phyloP scores from a whole-genome alignment of 1,140 invertebrate species.

The Centruroides vittatus region DNA sequence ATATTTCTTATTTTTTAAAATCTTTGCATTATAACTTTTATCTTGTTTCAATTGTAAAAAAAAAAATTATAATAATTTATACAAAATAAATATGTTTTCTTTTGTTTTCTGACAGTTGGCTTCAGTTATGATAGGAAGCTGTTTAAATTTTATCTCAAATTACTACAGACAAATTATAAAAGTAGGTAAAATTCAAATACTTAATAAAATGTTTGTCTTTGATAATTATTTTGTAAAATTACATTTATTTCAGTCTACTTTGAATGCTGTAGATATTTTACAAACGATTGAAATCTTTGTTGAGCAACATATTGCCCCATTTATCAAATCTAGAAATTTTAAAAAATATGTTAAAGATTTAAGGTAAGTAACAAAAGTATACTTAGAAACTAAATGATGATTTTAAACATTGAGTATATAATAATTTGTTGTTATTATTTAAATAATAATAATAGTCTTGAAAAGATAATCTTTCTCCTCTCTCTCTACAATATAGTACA shows the following conservation, averaged over 20 bases:
- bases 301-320: background rate
- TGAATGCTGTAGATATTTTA: background rate
- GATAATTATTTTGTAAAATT: background rate
- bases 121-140: background rate
- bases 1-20: no score
- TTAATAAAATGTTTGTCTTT: background rate
- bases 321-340: constrained; percentile 1
- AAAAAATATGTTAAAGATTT: background rate
- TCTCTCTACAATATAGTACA: no score
- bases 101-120: background rate
- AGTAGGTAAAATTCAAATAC: no score
- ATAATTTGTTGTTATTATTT: no score
- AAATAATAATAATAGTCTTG: no score
- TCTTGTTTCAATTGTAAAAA: no score
- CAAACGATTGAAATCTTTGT: background rate
- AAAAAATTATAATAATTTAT: no score
- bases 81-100: no score
- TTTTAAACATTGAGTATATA: no score
- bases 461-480: no score
- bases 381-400: background rate
- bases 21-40: no score
- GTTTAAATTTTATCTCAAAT: constrained; percentile 7
- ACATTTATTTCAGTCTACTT: constrained; percentile 1
- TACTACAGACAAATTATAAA: background rate
- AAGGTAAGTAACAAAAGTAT: background rate